These are phyloP conservation scores for Hetaerina americana DNA, from an alignment of 1,140 invertebrate species.

Conservation along the genomic window DNA sequence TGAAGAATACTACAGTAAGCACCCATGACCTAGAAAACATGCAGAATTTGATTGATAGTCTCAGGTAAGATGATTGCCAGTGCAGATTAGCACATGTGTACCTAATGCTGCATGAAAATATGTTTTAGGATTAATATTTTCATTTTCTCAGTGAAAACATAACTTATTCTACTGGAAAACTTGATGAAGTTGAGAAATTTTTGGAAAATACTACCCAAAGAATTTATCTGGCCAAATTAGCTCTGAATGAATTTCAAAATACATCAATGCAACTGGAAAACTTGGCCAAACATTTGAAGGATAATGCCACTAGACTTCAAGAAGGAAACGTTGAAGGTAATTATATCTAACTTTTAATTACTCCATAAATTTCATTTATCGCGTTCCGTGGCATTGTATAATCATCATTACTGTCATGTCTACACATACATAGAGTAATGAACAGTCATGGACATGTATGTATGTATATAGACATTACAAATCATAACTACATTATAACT, in stretches of 20 bases:
- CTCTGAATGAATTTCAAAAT: conserved; percentile 57
- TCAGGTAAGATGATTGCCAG: too few relatives aligned
- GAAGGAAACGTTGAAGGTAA: conserved; percentile 83
- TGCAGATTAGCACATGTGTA: too few relatives aligned
- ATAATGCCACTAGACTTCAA: conserved; percentile 80
- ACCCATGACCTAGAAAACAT: conserved; percentile 57
- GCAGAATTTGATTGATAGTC: conserved; percentile 35
- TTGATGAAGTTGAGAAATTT: conserved; percentile 45
- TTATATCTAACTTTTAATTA: background rate
- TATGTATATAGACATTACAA: too few relatives aligned
- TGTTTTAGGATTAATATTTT: conserved; percentile 8
- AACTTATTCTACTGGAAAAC: conserved; percentile 33
- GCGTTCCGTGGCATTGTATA: too few relatives aligned
- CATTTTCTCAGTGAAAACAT: conserved; percentile 33
- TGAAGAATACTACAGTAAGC: conserved; percentile 62
- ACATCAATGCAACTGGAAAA: conserved; percentile 57
- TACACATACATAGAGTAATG: too few relatives aligned
- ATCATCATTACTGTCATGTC: too few relatives aligned
- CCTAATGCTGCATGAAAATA: conserved; percentile 3
- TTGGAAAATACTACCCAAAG: conserved; percentile 62
- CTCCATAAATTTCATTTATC: background rate
- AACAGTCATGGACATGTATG: too few relatives aligned
- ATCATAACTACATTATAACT: too few relatives aligned
- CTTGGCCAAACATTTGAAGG: conserved; percentile 58
- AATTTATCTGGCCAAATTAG: conserved; percentile 62